Evolutionary conservation across 2,797 vertebrate genomes (phyloP).

Genomic region (Meda fulgida): DNA sequence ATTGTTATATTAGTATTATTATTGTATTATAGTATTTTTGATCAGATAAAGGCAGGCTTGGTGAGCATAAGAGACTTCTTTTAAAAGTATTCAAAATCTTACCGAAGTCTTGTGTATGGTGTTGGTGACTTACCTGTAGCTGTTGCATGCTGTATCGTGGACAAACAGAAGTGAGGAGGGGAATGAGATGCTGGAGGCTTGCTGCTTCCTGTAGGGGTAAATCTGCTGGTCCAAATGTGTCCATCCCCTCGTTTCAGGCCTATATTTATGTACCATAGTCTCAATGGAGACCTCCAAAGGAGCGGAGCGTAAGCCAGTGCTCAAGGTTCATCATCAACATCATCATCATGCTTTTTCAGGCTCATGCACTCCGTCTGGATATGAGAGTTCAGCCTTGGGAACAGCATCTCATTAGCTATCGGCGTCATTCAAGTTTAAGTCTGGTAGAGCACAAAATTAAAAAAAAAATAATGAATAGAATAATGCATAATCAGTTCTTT

Average conservation of each 20-base stretch:
- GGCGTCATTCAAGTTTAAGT: constrained; percentile 45
- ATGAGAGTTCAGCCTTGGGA: constrained; percentile 73
- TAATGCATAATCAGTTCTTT: not conserved
- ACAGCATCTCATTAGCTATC: constrained; percentile 51
- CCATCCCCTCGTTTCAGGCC: not conserved
- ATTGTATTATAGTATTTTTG: not conserved
- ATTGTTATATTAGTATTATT: not conserved
- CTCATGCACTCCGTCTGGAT: constrained; percentile 28
- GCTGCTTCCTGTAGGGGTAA: not conserved
- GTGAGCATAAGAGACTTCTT: not conserved
- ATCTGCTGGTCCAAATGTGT: constrained; percentile 22
- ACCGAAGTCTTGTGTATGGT: too few species aligned
- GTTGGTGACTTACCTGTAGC: constrained; percentile 43
- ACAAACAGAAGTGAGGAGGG: not conserved
- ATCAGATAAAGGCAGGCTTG: not conserved
- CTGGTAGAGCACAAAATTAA: constrained; percentile 11
- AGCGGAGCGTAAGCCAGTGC: not conserved
- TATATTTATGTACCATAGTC: constrained; percentile 63
- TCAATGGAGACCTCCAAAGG: constrained; percentile 14
- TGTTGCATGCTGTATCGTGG: constrained; percentile 65
- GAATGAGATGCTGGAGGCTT: not conserved
- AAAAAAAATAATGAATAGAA: constrained; percentile 26
- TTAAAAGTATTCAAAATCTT: not conserved
- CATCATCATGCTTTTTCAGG: constrained; percentile 1
- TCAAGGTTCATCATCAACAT: not conserved